Evolutionary conservation across 1,140 invertebrate species (phyloP).

Genomic region (Gryllus bimaculatus): DNA sequence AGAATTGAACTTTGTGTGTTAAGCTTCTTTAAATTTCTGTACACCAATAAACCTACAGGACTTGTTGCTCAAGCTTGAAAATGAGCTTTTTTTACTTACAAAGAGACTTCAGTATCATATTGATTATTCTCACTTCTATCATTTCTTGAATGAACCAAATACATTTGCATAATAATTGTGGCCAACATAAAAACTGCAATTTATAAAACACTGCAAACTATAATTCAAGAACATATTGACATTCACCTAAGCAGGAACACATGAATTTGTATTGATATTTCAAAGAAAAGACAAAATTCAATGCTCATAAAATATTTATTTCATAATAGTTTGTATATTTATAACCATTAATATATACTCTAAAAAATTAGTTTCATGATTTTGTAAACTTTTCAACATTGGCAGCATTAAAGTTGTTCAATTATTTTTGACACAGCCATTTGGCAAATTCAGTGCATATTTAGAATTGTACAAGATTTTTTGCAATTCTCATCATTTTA

Average conservation of each 20-base stretch:
- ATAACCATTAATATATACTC: not conserved
- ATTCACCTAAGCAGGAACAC: not conserved
- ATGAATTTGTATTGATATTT: not conserved
- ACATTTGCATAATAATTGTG: not conserved
- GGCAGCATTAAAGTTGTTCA: not conserved
- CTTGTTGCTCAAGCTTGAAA: too few species aligned
- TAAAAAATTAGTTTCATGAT: not conserved
- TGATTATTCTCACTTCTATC: not conserved
- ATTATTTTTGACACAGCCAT: not conserved
- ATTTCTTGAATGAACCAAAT: not conserved
- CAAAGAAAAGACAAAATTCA: not conserved
- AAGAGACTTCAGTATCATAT: too few species aligned
- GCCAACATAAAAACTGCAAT: not conserved
- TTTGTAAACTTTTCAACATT: not conserved
- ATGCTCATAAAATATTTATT: not conserved
- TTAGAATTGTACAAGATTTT: not conserved
- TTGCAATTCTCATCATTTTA: not conserved
- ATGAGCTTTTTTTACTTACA: too few species aligned
- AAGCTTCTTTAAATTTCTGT: too few species aligned
- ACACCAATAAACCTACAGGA: too few species aligned
- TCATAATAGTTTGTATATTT: not conserved
- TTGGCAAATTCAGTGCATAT: not conserved
- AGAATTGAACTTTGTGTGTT: too few species aligned
- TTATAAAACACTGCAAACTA: not conserved
- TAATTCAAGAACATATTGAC: not conserved